Evolutionary conservation across 2,113 vertebrate genomes (phyloP).

Genomic region (Vimba vimba): DNA sequence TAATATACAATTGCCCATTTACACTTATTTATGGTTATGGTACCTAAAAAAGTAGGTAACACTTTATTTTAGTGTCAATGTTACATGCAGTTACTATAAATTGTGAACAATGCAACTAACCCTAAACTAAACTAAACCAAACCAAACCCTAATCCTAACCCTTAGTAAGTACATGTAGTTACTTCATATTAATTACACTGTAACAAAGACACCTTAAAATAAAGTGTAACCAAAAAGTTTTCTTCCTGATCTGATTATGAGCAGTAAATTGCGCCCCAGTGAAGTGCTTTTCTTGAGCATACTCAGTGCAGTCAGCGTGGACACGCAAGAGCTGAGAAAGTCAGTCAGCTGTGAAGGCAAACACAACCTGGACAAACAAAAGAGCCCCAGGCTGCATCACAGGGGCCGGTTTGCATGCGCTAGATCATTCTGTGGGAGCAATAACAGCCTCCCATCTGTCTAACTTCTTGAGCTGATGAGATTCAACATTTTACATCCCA

Average conservation of each 20-base stretch:
- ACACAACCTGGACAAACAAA: conserved; percentile 48
- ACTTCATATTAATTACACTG: no score
- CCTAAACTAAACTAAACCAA: no score
- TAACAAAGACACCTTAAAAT: no score
- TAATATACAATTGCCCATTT: no score
- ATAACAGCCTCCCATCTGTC: conserved; percentile 33
- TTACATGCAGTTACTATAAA: no score
- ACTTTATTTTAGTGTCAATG: no score
- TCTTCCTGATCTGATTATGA: conserved; percentile 33
- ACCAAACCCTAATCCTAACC: no score
- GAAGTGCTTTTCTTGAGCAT: conserved; percentile 32
- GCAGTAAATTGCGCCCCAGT: conserved; percentile 23
- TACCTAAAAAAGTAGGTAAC: background rate
- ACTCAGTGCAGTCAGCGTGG: conserved; percentile 5
- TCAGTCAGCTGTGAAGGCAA: conserved; percentile 53
- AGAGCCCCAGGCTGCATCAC: conserved; percentile 17
- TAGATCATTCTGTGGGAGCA: conserved; percentile 1
- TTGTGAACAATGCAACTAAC: no score
- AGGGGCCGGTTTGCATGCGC: conserved; percentile 15
- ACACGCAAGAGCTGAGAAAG: conserved; percentile 36
- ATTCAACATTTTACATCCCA: background rate
- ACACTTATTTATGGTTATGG: no score
- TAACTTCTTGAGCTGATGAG: conserved; percentile 28
- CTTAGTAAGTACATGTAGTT: no score
- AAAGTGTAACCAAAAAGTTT: background rate